These are phyloP conservation scores for Arbacia lixula DNA, from an alignment of 53 echinoderm and acorn worm genomes.

Conservation along the genomic window DNA sequence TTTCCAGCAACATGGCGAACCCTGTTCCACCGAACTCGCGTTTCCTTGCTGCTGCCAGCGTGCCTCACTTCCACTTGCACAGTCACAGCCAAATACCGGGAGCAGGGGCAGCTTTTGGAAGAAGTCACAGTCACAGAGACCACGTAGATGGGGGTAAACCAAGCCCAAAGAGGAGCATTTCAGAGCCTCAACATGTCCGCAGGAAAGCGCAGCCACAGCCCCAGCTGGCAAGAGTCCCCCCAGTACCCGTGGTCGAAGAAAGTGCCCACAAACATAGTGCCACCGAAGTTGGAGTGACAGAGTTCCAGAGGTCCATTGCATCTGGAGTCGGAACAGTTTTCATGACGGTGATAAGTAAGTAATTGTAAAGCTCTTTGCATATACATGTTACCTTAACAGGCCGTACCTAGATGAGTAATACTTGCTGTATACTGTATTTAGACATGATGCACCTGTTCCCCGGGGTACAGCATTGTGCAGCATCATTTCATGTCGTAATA, in stretches of 20 bases:
- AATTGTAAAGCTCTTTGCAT: too few species aligned
- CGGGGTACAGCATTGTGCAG: too few species aligned
- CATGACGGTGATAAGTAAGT: slow-evolving; percentile 70
- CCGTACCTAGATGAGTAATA: too few species aligned
- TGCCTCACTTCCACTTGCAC: slow-evolving; percentile 37
- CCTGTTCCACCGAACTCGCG: background rate
- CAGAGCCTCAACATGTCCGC: slow-evolving; percentile 42
- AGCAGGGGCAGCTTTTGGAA: background rate
- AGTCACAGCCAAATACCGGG: background rate
- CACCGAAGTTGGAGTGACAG: slow-evolving; percentile 47
- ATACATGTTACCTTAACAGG: too few species aligned
- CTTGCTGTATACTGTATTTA: too few species aligned
- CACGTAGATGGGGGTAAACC: slow-evolving; percentile 6
- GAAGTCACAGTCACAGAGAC: too few species aligned
- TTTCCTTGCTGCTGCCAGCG: slow-evolving; percentile 35
- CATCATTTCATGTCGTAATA: too few species aligned
- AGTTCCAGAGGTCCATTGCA: slow-evolving; percentile 61
- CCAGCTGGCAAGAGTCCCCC: too few species aligned
- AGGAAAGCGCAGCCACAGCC: slow-evolving; percentile 8
- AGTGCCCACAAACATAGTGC: background rate
- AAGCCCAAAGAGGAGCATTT: background rate
- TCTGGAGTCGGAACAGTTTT: slow-evolving; percentile 71
- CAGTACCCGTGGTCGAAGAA: too few species aligned
- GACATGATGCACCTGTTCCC: too few species aligned
- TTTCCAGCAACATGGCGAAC: background rate